Conservation (phyloP, 2,797 vertebrate species). For the Leucoraja ocellata region DNA sequence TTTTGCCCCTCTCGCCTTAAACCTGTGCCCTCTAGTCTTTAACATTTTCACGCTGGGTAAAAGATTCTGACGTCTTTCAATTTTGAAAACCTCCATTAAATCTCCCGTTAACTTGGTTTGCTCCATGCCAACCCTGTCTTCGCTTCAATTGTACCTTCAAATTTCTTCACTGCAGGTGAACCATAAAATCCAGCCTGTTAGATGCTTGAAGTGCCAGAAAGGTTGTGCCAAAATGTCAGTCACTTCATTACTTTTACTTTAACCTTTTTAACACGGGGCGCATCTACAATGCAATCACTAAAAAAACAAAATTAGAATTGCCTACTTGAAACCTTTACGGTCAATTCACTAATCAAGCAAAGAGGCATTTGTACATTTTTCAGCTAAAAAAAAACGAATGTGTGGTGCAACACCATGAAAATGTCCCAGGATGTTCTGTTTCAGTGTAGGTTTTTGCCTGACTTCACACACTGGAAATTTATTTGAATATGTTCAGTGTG, state of each 20-base stretch:
- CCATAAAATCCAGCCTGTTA: neutral
- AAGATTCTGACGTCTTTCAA: too few relatives aligned
- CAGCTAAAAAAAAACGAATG: neutral
- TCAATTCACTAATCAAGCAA: neutral
- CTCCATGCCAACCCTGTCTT: neutral
- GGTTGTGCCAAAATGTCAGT: neutral
- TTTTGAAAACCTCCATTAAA: neutral
- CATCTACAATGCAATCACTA: neutral
- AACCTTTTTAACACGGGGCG: neutral
- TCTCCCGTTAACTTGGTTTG: neutral
- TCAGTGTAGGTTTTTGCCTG: neutral
- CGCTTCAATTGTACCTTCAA: neutral
- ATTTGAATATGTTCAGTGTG: neutral
- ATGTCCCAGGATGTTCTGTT: neutral
- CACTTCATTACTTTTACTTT: neutral
- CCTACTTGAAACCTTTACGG: neutral
- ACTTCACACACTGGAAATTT: neutral
- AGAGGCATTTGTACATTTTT: neutral
- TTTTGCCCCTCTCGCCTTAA: too few relatives aligned
- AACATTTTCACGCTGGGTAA: too few relatives aligned
- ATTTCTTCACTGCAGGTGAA: neutral
- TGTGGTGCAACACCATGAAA: too few relatives aligned
- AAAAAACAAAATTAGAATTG: neutral
- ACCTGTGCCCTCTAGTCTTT: too few relatives aligned
- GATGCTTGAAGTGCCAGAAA: neutral